Base-by-base conservation (phyloP, 1,140 invertebrate genomes). In the Prorops nasuta region DNA sequence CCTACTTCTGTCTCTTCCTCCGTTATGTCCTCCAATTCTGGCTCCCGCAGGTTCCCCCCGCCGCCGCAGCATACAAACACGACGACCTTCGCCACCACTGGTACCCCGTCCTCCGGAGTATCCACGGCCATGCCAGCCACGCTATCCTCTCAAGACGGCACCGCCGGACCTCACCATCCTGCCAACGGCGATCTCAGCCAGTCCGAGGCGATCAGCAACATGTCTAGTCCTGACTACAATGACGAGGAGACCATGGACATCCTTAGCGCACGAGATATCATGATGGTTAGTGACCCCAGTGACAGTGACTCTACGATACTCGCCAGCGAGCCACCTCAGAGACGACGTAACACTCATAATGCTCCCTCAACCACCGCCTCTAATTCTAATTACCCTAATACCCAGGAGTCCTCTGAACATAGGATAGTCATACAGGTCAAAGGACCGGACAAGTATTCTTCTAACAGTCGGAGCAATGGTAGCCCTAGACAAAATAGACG, bases 1-100 rank as follows among this genome's bases (percentile, higher is more conserved):
- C 90, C 90, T 10, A 91, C 89, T 48, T 91, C 89, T 17, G 87
- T 90, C 51, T 92, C 90, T 50, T 91, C 89, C 71, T 91, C 89
- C 39, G 87, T 89, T 48, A 89, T 91, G 87, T 90, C 89, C 42
- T 86, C 84, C 47, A 84, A 84, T 60, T 81, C 80, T 50, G 80
- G 79, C 40, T 82, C 76, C 42, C 72, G 74, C 64, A 69, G 75
- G 70, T 76, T 77, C 57, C 69, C 74, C 20, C 56, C 54, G 44
- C 49, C 44, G 55, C 35, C 46, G 43, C 46, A 31, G 17, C 14
- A n/a, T n/a, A n/a, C n/a, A n/a, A n/a, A n/a, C n/a, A n/a, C 40
- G 50, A 42, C 53, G 46, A 58, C 31, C 35, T 44, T 50, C 34
- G 58, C 16, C 16, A 22, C 39, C 41, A 34, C 47, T 17, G 43